Conservation (phyloP, 2,888 invertebrate species). For the Mylabris sibirica region DNA sequence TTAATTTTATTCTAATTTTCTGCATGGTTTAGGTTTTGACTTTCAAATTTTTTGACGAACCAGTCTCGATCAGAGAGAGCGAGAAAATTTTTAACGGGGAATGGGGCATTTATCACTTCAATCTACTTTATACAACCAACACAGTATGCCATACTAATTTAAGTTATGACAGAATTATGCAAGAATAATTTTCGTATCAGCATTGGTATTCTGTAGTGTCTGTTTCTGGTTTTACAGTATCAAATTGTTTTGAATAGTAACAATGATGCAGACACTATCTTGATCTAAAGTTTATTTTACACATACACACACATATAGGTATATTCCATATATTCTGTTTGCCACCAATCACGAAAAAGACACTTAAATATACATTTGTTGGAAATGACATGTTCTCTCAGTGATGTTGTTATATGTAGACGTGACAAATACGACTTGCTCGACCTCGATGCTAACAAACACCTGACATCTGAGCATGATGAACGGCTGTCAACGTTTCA, state of each 20-base stretch:
- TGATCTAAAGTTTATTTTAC: slow-evolving; percentile 17
- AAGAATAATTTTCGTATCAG: slow-evolving; percentile 30
- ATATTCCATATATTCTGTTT: slow-evolving; percentile 20
- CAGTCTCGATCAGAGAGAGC: too few species aligned
- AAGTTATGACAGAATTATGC: slow-evolving; percentile 27
- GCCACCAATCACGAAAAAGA: neutral
- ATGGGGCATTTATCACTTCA: too few species aligned
- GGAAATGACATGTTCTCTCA: slow-evolving; percentile 20
- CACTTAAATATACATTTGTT: slow-evolving; percentile 28
- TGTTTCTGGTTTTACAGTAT: slow-evolving; percentile 16
- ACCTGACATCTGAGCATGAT: slow-evolving; percentile 30
- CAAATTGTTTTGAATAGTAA: slow-evolving; percentile 14
- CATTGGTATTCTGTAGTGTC: slow-evolving; percentile 16
- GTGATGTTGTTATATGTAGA: slow-evolving; percentile 22
- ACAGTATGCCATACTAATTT: slow-evolving; percentile 22
- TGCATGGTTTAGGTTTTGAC: slow-evolving; percentile 17
- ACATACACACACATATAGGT: too few species aligned
- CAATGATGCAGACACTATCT: slow-evolving; percentile 14
- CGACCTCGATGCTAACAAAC: slow-evolving; percentile 31
- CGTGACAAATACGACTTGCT: slow-evolving; percentile 26
- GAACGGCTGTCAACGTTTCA: slow-evolving; percentile 29
- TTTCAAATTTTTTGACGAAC: slow-evolving; percentile 24
- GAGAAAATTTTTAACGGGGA: too few species aligned
- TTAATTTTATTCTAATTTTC: slow-evolving; percentile 49
- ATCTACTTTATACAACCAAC: slow-evolving; percentile 4